These are phyloP conservation scores for Brachionus rubens DNA, from an alignment of 1,140 invertebrate species.

Conservation along the genomic window DNA sequence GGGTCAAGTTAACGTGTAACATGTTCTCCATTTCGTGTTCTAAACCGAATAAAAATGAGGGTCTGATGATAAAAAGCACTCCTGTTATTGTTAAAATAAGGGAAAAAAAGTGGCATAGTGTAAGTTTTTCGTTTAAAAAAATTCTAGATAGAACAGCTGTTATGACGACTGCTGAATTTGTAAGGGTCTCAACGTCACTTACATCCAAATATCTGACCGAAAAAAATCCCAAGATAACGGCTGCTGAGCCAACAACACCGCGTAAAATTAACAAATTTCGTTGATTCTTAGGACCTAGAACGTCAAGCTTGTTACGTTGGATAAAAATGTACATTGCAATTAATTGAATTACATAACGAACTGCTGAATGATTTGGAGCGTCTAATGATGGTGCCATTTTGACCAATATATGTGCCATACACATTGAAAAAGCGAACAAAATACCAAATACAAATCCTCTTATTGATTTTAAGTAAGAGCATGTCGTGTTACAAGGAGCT, in stretches of 20 bases:
- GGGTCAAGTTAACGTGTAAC: constrained; percentile 22
- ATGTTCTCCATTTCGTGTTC: constrained; percentile 25
- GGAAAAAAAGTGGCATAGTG: constrained; percentile 9
- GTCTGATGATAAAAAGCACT: constrained; percentile 28
- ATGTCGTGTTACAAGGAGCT: not conserved
- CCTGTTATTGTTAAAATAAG: constrained; percentile 29
- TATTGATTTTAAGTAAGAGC: not conserved
- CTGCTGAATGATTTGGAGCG: constrained; percentile 15
- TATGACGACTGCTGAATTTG: constrained; percentile 10
- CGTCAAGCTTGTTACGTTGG: not conserved
- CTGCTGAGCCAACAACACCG: constrained; percentile 10
- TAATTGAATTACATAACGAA: constrained; percentile 14
- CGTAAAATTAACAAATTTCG: constrained; percentile 5
- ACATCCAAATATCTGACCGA: constrained; percentile 31
- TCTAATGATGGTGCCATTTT: constrained; percentile 43
- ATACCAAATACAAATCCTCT: constrained; percentile 2
- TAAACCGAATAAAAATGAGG: constrained; percentile 21
- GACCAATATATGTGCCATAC: constrained; percentile 32
- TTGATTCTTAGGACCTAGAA: constrained; percentile 1
- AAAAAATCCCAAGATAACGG: constrained; percentile 13
- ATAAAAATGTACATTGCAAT: constrained; percentile 16
- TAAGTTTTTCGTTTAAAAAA: constrained; percentile 43
- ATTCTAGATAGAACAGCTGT: constrained; percentile 27
- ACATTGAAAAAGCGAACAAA: constrained; percentile 36
- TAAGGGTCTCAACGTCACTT: constrained; percentile 38